These are phyloP conservation scores for Danionella dracula DNA, from an alignment of 2,797 vertebrate genomes.

Conservation along the genomic window DNA sequence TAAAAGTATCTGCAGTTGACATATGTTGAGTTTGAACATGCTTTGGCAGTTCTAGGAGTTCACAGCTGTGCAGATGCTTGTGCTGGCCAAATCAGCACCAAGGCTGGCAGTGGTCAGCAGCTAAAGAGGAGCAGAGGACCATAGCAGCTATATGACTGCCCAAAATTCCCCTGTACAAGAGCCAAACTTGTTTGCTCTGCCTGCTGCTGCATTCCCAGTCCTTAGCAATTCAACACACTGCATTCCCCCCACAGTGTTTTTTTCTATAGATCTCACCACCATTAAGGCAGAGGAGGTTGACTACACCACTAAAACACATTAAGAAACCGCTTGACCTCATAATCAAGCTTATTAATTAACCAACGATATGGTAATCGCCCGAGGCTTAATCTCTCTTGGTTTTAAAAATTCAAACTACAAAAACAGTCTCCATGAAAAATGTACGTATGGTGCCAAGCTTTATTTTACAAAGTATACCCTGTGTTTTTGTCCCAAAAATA, in stretches of 20 bases:
- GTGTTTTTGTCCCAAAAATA: neutral
- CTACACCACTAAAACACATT: neutral
- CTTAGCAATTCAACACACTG: constrained; percentile 1
- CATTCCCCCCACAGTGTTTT: constrained; percentile 4
- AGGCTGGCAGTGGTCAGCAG: constrained; percentile 20
- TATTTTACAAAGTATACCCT: neutral
- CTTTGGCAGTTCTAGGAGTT: constrained; percentile 1
- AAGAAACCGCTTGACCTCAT: neutral
- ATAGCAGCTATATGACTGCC: constrained; percentile 10
- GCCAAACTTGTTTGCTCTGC: constrained; percentile 1
- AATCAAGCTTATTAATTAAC: neutral
- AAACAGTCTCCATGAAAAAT: neutral
- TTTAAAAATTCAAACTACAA: neutral
- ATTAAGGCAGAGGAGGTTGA: neutral
- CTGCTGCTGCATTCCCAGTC: constrained; percentile 17
- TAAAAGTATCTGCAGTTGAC: neutral
- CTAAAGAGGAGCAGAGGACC: constrained; percentile 12
- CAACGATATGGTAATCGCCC: neutral
- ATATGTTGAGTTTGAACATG: constrained; percentile 23
- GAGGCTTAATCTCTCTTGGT: neutral
- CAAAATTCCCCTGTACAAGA: constrained; percentile 13
- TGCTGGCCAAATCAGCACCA: neutral
- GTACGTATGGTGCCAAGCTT: neutral
- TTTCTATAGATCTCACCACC: neutral
- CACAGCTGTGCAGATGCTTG: constrained; percentile 13